These are phyloP conservation scores for Microctenopoma lineatum DNA, from an alignment of 2,797 vertebrate species.

Conservation along the genomic window DNA sequence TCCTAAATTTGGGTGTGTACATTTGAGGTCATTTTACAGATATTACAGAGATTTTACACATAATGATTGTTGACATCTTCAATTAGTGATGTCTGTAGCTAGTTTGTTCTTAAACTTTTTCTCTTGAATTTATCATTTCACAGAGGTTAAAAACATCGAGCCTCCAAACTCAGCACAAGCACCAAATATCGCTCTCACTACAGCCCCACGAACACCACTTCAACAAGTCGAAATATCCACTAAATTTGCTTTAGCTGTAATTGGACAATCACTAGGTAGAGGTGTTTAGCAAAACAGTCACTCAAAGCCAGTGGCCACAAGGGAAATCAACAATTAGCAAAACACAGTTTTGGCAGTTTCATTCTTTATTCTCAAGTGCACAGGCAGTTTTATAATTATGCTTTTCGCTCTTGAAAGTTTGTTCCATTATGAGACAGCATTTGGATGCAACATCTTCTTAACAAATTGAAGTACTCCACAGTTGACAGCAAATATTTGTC, in stretches of 20 bases:
- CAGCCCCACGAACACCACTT: not conserved
- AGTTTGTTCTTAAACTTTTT: not conserved
- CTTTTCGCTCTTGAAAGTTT: slow-evolving; percentile 15
- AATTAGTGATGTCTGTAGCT: not conserved
- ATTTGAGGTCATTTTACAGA: slow-evolving; percentile 16
- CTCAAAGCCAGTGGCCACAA: not conserved
- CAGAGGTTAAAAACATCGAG: not conserved
- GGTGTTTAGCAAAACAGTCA: slow-evolving; percentile 8
- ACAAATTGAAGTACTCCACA: slow-evolving; percentile 29
- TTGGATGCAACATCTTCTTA: slow-evolving; percentile 11
- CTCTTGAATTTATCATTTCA: not conserved
- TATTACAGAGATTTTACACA: slow-evolving; percentile 16
- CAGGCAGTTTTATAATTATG: slow-evolving; percentile 18
- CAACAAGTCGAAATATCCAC: not conserved
- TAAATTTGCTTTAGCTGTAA: slow-evolving; percentile 1
- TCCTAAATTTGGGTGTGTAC: slow-evolving; percentile 14
- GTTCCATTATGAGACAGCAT: slow-evolving; percentile 9
- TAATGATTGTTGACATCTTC: not conserved
- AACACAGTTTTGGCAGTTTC: slow-evolving; percentile 17
- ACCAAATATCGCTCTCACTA: not conserved
- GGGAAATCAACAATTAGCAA: slow-evolving; percentile 25
- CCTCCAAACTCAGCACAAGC: not conserved
- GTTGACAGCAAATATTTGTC: slow-evolving; percentile 36
- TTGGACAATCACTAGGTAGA: slow-evolving; percentile 1
- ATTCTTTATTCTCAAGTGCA: slow-evolving; percentile 6